phyloP scores from a whole-genome alignment of 2,797 vertebrate species.

The Meriones psammophilus region DNA sequence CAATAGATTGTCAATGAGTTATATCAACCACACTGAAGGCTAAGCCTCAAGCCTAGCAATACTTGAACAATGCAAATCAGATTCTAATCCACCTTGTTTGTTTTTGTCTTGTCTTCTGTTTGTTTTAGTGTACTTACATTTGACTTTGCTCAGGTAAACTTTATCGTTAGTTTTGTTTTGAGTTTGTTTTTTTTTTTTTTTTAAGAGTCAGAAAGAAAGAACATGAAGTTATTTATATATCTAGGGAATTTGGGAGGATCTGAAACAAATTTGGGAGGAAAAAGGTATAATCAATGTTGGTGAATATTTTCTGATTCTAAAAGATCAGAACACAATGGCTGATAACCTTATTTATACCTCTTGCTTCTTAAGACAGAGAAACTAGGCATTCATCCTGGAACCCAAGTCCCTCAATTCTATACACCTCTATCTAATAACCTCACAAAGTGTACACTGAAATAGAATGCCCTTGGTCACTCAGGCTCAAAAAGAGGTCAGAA shows the following conservation, averaged over 20 bases:
- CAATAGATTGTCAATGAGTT: background rate
- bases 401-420: accelerated
- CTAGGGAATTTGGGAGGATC: no score
- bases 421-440: background rate
- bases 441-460: background rate
- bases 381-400: no score
- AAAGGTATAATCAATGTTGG: background rate
- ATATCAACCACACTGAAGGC: background rate
- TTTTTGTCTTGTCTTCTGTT: background rate
- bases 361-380: background rate
- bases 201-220: background rate
- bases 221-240: background rate
- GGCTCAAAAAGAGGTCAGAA: background rate
- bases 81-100: background rate
- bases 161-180: background rate
- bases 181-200: background rate
- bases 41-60: no score
- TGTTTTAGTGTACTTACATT: background rate
- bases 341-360: accelerated
- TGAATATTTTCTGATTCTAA: no score
- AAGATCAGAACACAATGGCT: background rate
- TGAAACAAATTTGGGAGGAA: background rate
- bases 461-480: background rate
- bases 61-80: background rate
- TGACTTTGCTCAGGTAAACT: background rate